phyloP scores from a whole-genome alignment of 2,113 vertebrate genomes.

The Raja brachyura region DNA sequence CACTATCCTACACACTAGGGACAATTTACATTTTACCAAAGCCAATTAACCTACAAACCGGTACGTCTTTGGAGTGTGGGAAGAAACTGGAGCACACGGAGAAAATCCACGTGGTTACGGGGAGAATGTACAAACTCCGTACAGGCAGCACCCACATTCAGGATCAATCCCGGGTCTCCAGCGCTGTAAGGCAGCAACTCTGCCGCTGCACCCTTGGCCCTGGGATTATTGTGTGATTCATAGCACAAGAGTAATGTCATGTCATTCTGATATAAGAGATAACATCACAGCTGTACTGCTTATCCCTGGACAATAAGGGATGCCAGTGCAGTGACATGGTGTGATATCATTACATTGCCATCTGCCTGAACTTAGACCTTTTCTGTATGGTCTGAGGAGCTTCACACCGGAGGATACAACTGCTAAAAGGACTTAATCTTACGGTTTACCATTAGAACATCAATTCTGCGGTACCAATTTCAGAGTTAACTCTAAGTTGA shows the following conservation, averaged over 20 bases:
- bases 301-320: slow-evolving; percentile 28
- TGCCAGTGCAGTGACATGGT: slow-evolving; percentile 24
- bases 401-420: not conserved
- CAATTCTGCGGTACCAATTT: slow-evolving; percentile 34
- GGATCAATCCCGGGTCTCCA: too few relatives aligned
- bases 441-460: slow-evolving; percentile 10
- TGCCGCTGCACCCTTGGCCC: not conserved
- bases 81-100: too few relatives aligned
- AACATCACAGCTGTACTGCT: not conserved
- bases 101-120: too few relatives aligned
- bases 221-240: not conserved
- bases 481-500: not conserved
- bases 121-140: too few relatives aligned
- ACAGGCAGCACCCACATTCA: too few relatives aligned
- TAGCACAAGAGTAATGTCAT: not conserved
- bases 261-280: not conserved
- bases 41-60: too few relatives aligned
- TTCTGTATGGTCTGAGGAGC: not conserved
- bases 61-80: too few relatives aligned
- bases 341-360: slow-evolving; percentile 26
- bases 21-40: too few relatives aligned
- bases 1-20: too few relatives aligned
- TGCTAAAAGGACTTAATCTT: not conserved
- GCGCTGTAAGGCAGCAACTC: too few relatives aligned
- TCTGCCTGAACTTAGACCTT: slow-evolving; percentile 18